phyloP scores from a whole-genome alignment of 2,888 invertebrate species.

The Drosophila differens region DNA sequence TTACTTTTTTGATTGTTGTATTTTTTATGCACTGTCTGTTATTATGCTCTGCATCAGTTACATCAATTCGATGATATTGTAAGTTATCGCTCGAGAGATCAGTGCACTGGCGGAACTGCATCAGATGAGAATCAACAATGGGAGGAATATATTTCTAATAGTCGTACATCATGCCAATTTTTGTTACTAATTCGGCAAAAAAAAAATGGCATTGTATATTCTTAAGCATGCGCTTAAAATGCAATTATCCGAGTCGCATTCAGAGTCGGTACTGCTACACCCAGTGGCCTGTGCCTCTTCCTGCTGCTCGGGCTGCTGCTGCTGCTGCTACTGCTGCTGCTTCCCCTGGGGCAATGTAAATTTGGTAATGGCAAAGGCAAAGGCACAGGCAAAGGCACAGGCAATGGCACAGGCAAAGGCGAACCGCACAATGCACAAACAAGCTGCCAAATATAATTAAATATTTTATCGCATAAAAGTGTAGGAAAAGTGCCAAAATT shows the following conservation, averaged over 20 bases:
- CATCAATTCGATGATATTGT: not conserved
- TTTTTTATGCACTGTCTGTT: not conserved
- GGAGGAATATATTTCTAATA: not conserved
- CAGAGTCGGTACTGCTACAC: not conserved
- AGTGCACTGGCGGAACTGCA: not conserved
- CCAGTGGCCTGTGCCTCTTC: not conserved
- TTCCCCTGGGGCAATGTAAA: conserved; percentile 61
- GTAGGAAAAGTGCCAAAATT: conserved; percentile 73
- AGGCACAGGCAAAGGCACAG: conserved; percentile 33
- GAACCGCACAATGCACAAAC: conserved; percentile 73
- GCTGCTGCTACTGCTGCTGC: not conserved
- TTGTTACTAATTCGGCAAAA: not conserved
- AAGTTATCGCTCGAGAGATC: not conserved
- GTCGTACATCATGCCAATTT: not conserved
- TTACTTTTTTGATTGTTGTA: not conserved
- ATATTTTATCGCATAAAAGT: conserved; percentile 81
- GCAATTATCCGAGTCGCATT: conserved; percentile 28
- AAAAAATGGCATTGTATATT: conserved; percentile 21
- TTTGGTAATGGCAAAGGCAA: conserved; percentile 48
- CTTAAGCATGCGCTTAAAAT: conserved; percentile 45
- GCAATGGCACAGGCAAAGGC: conserved; percentile 27
- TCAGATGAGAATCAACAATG: not conserved
- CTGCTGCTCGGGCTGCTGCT: not conserved
- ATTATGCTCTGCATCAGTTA: not conserved
- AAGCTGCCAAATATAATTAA: conserved; percentile 80